Conservation (phyloP, 2,797 vertebrate species). For the Sorex maritimensis region DNA sequence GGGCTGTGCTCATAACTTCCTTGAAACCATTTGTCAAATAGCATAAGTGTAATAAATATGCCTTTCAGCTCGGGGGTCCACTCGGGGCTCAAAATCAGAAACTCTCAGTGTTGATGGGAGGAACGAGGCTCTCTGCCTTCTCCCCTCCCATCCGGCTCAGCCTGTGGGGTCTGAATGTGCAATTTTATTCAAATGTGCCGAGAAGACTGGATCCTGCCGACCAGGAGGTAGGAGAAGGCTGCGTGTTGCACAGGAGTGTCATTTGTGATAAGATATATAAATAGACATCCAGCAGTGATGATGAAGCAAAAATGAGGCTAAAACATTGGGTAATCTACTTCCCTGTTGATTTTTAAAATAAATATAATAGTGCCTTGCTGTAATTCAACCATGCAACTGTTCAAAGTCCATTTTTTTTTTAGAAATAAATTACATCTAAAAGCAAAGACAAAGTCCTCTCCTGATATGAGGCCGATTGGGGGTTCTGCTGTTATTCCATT, state of each 20-base stretch:
- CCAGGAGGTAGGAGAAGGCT: background rate
- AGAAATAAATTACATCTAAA: slow-evolving; percentile 53
- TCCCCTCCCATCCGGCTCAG: background rate
- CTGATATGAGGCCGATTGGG: background rate
- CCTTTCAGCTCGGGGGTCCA: too few species aligned
- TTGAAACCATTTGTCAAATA: background rate
- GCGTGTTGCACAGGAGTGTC: slow-evolving; percentile 44
- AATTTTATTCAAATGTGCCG: slow-evolving; percentile 55
- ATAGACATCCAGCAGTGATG: slow-evolving; percentile 65
- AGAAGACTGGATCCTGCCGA: background rate
- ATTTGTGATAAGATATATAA: slow-evolving; percentile 72
- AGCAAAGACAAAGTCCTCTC: slow-evolving; percentile 38
- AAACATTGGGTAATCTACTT: slow-evolving; percentile 8
- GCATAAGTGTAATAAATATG: too few species aligned
- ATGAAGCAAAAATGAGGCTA: slow-evolving; percentile 8
- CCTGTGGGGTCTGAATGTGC: background rate
- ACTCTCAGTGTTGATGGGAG: background rate
- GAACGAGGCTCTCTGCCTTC: too few species aligned
- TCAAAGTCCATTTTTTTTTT: slow-evolving; percentile 27
- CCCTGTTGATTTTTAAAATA: slow-evolving; percentile 73
- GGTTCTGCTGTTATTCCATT: background rate
- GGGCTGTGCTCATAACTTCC: background rate
- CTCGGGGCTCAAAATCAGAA: background rate
- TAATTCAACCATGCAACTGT: background rate
- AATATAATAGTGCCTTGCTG: background rate